These are phyloP conservation scores for Sebastiscus albofasciatus DNA, from an alignment of 2,797 vertebrate species.

Conservation along the genomic window DNA sequence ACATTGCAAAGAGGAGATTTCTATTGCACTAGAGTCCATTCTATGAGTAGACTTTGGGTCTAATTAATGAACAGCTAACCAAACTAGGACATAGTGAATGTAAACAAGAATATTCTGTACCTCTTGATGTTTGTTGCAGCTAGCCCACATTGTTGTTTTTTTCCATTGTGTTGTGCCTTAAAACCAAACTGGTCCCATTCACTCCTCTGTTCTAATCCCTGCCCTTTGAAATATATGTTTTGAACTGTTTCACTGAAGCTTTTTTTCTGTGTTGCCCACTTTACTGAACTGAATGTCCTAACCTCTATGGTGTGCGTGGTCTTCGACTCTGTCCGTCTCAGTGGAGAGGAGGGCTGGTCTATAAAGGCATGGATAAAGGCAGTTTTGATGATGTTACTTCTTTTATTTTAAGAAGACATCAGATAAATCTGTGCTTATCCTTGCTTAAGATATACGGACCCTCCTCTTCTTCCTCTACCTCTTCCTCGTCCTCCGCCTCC, in stretches of 20 bases:
- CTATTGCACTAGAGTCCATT: background rate
- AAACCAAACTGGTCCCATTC: conserved; percentile 61
- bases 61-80: conserved; percentile 29
- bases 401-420: conserved; percentile 90
- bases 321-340: conserved; percentile 72
- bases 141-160: conserved; percentile 61
- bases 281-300: conserved; percentile 59
- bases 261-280: conserved; percentile 62
- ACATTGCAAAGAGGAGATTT: conserved; percentile 36
- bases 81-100: conserved; percentile 38
- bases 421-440: conserved; percentile 91
- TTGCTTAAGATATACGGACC: conserved; percentile 83
- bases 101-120: conserved; percentile 41
- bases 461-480: conserved; percentile 75
- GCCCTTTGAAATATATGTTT: conserved; percentile 60
- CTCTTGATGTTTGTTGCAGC: conserved; percentile 67
- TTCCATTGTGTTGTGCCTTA: conserved; percentile 68
- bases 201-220: conserved; percentile 56
- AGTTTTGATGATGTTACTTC: conserved; percentile 92
- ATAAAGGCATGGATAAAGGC: conserved; percentile 87
- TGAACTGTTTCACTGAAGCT: conserved; percentile 59
- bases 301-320: conserved; percentile 67
- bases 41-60: conserved; percentile 7
- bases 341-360: conserved; percentile 79
- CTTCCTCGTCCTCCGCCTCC: conserved; percentile 69